Evolutionary conservation across 2,888 invertebrate species (phyloP).

Genomic region (Drosophila hamatofila): DNA sequence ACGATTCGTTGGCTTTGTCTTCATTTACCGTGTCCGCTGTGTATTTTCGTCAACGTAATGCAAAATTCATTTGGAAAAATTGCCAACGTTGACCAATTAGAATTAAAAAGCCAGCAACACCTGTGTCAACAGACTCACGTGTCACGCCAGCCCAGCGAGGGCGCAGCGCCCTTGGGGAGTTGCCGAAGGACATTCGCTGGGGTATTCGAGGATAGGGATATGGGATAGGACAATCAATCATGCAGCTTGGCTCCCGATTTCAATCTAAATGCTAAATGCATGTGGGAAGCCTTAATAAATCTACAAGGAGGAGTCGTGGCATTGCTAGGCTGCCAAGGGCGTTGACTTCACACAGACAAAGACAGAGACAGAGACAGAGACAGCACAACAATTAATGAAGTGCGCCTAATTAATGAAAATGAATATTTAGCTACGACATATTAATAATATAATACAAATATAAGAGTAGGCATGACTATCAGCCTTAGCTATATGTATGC

Average conservation of each 20-base stretch:
- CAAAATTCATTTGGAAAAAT: conserved; percentile 65
- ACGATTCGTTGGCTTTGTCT: conserved; percentile 31
- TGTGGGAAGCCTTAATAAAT: conserved; percentile 52
- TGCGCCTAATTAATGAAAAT: conserved; percentile 57
- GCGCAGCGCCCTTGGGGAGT: conserved; percentile 23
- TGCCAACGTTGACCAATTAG: conserved; percentile 66
- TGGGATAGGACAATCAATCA: conserved; percentile 61
- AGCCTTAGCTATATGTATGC: not conserved
- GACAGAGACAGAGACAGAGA: not conserved
- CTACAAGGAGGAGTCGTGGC: conserved; percentile 24
- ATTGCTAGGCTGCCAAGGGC: conserved; percentile 15
- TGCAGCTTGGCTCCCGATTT: conserved; percentile 53
- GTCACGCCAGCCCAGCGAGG: conserved; percentile 10
- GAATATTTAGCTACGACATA: conserved; percentile 13
- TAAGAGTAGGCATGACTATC: not conserved
- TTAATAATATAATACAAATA: conserved; percentile 26
- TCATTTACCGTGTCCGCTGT: conserved; percentile 9
- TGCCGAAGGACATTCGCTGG: conserved; percentile 17
- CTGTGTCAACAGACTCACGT: conserved; percentile 62
- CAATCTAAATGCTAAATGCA: conserved; percentile 66
- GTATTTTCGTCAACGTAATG: conserved; percentile 45
- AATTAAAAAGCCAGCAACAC: conserved; percentile 65
- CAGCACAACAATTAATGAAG: conserved; percentile 41
- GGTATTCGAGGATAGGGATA: no score
- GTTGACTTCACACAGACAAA: conserved; percentile 7